Evolutionary conservation across 2,113 vertebrate genomes (phyloP).

Genomic region (Ammodytes dubius): DNA sequence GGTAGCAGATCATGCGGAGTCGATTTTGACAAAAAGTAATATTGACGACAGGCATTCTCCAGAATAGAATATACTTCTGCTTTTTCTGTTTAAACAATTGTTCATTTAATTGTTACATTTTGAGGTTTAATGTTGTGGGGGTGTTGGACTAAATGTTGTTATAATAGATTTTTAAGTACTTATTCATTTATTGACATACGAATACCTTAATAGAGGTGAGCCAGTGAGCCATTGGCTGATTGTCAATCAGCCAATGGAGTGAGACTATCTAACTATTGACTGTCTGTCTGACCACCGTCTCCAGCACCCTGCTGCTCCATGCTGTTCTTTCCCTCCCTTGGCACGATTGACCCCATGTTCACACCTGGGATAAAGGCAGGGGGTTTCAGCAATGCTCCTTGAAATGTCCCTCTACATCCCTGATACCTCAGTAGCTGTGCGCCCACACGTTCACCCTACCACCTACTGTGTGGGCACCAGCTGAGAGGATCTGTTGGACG

Average conservation of each 20-base stretch:
- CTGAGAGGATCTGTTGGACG: constrained; percentile 62
- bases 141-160: background rate
- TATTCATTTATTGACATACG: background rate
- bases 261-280: constrained; percentile 35
- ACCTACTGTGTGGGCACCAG: constrained; percentile 66
- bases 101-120: background rate
- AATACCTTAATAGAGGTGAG: background rate
- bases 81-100: background rate
- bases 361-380: constrained; percentile 62
- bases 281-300: constrained; percentile 71
- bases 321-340: constrained; percentile 58
- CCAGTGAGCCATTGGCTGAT: constrained; percentile 12
- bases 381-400: constrained; percentile 44
- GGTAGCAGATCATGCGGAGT: no score
- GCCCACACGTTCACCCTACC: constrained; percentile 63
- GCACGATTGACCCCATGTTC: constrained; percentile 71
- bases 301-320: constrained; percentile 75
- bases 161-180: background rate
- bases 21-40: no score
- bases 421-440: constrained; percentile 35
- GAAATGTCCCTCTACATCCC: constrained; percentile 30
- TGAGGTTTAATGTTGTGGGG: background rate
- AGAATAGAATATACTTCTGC: no score
- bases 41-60: no score
- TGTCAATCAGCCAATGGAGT: constrained; percentile 48